Percentiles rank a stretch among this genome's conserved stretches.
These are phyloP conservation scores for Poecilus cupreus DNA, from an alignment of 2,888 invertebrate genomes.

Conservation along the genomic window DNA sequence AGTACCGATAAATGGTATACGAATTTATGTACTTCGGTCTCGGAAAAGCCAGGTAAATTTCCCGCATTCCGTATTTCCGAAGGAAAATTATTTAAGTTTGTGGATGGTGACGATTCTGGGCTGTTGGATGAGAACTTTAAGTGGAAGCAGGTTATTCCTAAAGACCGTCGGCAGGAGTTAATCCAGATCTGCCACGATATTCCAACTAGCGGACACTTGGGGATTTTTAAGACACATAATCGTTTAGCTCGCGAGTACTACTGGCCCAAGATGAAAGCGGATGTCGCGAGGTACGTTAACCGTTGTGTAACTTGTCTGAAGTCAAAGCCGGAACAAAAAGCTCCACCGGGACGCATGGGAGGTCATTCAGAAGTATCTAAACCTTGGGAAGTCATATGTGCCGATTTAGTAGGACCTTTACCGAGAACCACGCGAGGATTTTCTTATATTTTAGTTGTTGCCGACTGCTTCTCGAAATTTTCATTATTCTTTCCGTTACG, in stretches of 20 bases:
- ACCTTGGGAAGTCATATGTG: constrained; percentile 57
- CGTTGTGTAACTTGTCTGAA: constrained; percentile 63
- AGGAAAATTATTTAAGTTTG: too few relatives aligned
- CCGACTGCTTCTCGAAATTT: constrained; percentile 62
- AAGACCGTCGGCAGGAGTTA: too few relatives aligned
- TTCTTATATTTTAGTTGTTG: constrained; percentile 56
- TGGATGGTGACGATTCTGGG: constrained; percentile 60
- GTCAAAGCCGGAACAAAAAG: constrained; percentile 62
- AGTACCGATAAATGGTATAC: too few relatives aligned
- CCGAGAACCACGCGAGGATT: constrained; percentile 55
- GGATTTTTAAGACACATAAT: too few relatives aligned
- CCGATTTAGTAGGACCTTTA: constrained; percentile 61
- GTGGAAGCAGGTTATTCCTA: too few relatives aligned
- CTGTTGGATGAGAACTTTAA: constrained; percentile 61
- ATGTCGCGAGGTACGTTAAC: too few relatives aligned
- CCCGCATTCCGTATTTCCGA: too few relatives aligned
- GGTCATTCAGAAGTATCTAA: constrained; percentile 44
- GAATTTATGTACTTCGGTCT: too few relatives aligned
- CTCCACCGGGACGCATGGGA: constrained; percentile 63
- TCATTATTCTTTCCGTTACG: constrained; percentile 60
- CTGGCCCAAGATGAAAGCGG: constrained; percentile 65
- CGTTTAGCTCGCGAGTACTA: constrained; percentile 61
- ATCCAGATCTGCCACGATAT: too few relatives aligned
- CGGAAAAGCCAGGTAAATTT: too few relatives aligned
- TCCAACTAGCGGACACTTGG: too few relatives aligned